A percentile compares a stretch with the other conserved stretches of the same genome.
phyloP scores from a whole-genome alignment of 1,140 invertebrate species.

The Gonatopus flavifemur region DNA sequence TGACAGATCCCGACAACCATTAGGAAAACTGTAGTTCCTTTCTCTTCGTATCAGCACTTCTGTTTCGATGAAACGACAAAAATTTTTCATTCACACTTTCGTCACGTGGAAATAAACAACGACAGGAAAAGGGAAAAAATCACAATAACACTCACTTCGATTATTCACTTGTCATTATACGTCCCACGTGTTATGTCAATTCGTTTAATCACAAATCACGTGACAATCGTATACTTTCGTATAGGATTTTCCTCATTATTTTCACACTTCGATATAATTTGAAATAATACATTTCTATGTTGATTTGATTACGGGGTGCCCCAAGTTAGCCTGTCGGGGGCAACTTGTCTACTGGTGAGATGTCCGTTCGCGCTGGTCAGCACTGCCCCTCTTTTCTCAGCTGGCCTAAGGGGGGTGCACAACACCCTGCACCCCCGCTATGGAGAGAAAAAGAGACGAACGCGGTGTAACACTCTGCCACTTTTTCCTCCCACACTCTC shows the following conservation, averaged over 20 bases:
- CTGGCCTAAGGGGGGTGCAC: slow-evolving; percentile 32
- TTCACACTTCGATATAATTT: no score
- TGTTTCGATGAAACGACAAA: no score
- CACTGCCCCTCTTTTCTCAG: slow-evolving; percentile 43
- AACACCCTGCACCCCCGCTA: slow-evolving; percentile 32
- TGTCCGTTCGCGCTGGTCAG: slow-evolving; percentile 48
- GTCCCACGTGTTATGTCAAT: no score
- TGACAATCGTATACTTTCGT: slow-evolving; percentile 3
- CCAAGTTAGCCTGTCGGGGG: slow-evolving; percentile 41
- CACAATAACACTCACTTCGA: no score
- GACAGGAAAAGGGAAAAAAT: no score
- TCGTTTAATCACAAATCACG: neutral
- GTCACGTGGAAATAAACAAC: no score
- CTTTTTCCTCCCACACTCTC: slow-evolving; percentile 19
- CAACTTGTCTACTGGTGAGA: slow-evolving; percentile 50
- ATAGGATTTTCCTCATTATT: slow-evolving; percentile 3
- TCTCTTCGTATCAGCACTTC: neutral
- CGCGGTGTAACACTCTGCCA: slow-evolving; percentile 12
- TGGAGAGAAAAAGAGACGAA: neutral
- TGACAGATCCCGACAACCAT: slow-evolving; percentile 45
- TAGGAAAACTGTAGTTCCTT: slow-evolving; percentile 8
- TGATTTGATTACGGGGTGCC: no score
- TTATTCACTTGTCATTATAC: no score
- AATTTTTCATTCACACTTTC: neutral
- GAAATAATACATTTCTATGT: no score